Evolutionary conservation across 2,888 invertebrate genomes (phyloP), one percentile per base, ranked within the genome.

Genomic region (Idaea straminata): DNA sequence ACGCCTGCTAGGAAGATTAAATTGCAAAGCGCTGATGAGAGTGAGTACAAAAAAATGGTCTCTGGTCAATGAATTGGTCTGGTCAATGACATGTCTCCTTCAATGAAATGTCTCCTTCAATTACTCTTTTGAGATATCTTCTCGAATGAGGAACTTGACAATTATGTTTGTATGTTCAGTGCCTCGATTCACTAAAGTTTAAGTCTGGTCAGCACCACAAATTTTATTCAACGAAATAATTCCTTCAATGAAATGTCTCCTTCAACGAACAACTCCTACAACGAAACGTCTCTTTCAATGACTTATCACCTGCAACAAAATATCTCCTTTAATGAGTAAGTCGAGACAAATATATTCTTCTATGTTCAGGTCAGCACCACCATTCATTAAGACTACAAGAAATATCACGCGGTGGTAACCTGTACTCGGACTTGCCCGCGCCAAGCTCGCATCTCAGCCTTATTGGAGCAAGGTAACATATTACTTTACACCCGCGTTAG

Each of bases 381-480:
- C 91, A 90, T 69, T 92, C 92, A 0, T 73, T 92, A 25, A 80
- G 93, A 61, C 77, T 93, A 36, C 93, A 92, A 71, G 94, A 95
- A 85, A 89, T 94, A 68, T 93, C 95, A 16, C 94, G 95, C 74
- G 94, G 94, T 63, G 94, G 95, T 7, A 95, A 94, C 71, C 83
- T 98, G 4, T 98, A 97, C 81, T 96, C 97, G n/a, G 98, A 97
- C 81, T 85, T 98, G 65, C 97, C 97, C 0, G 92, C 93, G 1
- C 96, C 96, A 0, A 95, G 95, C 74, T 93, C 94, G 16, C 92
- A 93, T 66, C 86, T 95, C 79, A 90, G 94, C 89, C 67, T 95
- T 3, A 89, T 93, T 58, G 93, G 93, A 47, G 91, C 93, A 4
- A 88, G 93, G 92, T 93, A 73, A 67, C 13, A 35, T 10, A 38